Evolutionary conservation across 1,140 invertebrate genomes (phyloP).

Genomic region (Drosophila kurseongensis): DNA sequence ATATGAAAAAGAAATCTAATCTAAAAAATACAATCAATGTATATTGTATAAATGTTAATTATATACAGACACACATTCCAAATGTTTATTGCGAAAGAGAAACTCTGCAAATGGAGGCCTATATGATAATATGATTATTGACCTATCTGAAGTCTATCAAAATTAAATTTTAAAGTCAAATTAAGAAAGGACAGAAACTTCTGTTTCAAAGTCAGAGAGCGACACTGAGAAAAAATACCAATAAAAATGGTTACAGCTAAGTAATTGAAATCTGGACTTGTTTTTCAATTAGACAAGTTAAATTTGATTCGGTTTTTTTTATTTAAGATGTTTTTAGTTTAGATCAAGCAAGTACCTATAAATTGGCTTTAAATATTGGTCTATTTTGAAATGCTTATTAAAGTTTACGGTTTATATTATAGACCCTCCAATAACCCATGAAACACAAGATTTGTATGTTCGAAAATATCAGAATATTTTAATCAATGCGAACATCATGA

Average conservation of each 20-base stretch:
- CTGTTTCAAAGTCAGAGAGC: slow-evolving; percentile 46
- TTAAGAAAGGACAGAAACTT: slow-evolving; percentile 37
- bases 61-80: slow-evolving; percentile 73
- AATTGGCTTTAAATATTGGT: background rate
- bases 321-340: background rate
- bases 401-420: too few species aligned
- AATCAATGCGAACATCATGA: background rate
- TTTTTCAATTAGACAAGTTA: background rate
- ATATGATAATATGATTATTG: slow-evolving; percentile 54
- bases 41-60: slow-evolving; percentile 77
- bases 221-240: slow-evolving; percentile 41
- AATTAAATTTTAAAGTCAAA: slow-evolving; percentile 72
- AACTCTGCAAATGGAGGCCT: slow-evolving; percentile 36
- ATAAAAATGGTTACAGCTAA: slow-evolving; percentile 38
- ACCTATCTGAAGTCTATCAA: slow-evolving; percentile 57
- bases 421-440: too few species aligned
- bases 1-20: slow-evolving; percentile 29
- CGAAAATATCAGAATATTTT: slow-evolving; percentile 2
- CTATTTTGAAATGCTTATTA: too few species aligned
- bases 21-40: slow-evolving; percentile 65
- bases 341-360: too few species aligned
- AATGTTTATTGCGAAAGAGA: slow-evolving; percentile 69
- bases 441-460: slow-evolving; percentile 1
- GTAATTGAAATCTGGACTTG: background rate
- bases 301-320: background rate